phyloP scores from a whole-genome alignment of 2,888 invertebrate species.

The Leucophenga maculata region DNA sequence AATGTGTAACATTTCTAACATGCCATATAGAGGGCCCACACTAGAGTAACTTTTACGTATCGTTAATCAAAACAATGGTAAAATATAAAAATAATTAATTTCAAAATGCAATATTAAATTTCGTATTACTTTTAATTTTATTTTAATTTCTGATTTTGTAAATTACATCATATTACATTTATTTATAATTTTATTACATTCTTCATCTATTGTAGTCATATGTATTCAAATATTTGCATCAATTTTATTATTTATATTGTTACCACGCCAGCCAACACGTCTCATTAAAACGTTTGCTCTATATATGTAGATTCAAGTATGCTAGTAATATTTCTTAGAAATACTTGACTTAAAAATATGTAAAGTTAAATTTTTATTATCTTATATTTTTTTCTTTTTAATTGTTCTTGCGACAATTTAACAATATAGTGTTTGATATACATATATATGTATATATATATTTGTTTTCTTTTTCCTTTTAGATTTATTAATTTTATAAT shows the following conservation, averaged over 20 bases:
- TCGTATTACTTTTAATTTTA: constrained; percentile 7
- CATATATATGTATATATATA: constrained; percentile 28
- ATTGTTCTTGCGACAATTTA: constrained; percentile 63
- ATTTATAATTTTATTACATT: constrained; percentile 20
- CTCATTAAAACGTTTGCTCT: not conserved
- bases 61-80: too few species aligned
- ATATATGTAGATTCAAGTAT: not conserved
- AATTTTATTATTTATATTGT: not conserved
- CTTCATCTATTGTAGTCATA: constrained; percentile 16
- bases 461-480: too few species aligned
- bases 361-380: too few species aligned
- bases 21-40: too few species aligned
- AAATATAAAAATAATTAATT: too few species aligned
- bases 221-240: constrained; percentile 6
- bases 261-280: not conserved
- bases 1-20: too few species aligned
- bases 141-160: constrained; percentile 5
- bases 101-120: not conserved
- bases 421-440: constrained; percentile 61
- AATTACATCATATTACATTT: constrained; percentile 4
- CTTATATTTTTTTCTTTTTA: constrained; percentile 43
- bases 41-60: too few species aligned
- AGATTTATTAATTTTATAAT: constrained; percentile 32
- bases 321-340: constrained; percentile 16
- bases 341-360: constrained; percentile 9